Evolutionary conservation across 2,888 invertebrate species (phyloP).

Genomic region (Cheilosia vernalis): DNA sequence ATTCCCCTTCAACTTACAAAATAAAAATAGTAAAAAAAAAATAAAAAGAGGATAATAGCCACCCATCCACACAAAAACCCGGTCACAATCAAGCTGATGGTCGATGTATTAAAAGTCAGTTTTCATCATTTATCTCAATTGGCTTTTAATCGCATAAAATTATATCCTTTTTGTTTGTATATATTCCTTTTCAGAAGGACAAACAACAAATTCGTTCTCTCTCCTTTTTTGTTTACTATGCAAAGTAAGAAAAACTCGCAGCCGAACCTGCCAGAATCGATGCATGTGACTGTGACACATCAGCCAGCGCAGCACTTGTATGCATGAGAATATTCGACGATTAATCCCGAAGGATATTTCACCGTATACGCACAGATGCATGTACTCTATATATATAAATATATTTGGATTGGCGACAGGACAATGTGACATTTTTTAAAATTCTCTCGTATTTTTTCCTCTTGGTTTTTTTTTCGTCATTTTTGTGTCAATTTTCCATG

Average conservation of each 20-base stretch:
- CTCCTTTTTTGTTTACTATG: background rate
- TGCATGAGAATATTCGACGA: conserved; percentile 53
- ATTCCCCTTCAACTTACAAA: background rate
- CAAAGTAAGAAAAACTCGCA: conserved; percentile 29
- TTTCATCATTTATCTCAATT: conserved; percentile 76
- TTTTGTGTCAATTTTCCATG: conserved; percentile 45
- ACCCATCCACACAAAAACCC: conserved; percentile 17
- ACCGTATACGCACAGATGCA: conserved; percentile 11
- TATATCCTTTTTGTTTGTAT: conserved; percentile 72
- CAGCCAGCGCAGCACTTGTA: conserved; percentile 39
- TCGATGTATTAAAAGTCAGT: conserved; percentile 74
- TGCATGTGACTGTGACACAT: conserved; percentile 65
- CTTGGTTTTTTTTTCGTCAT: conserved; percentile 21
- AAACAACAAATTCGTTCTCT: conserved; percentile 26
- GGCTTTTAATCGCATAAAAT: conserved; percentile 75
- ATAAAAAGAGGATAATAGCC: conserved; percentile 57
- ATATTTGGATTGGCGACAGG: conserved; percentile 3
- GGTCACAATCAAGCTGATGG: conserved; percentile 52
- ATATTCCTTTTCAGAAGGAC: conserved; percentile 52
- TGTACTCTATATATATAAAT: conserved; percentile 3
- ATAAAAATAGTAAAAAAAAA: conserved; percentile 20
- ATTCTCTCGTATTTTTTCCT: background rate
- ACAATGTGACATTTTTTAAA: conserved; percentile 7
- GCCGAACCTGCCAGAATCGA: conserved; percentile 60
- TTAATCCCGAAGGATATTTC: conserved; percentile 72